Conservation (phyloP, 37 sponge, comb jelly and placozoan genomes). For the Ianthella basta region DNA sequence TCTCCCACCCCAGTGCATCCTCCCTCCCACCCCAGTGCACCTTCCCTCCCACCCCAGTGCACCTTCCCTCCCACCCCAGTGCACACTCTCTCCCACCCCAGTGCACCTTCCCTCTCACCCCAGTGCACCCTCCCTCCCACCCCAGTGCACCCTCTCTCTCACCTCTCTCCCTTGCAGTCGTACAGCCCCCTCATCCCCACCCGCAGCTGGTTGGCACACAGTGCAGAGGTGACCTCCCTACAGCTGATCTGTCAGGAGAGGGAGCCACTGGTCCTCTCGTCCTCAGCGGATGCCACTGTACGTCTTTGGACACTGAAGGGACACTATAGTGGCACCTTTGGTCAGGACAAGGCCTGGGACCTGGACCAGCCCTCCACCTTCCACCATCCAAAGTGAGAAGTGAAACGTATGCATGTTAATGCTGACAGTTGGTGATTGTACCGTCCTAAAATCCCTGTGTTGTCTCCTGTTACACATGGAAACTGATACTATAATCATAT, state of each 20-base stretch:
- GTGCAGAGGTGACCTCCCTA: constrained; percentile 68
- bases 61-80: too few relatives aligned
- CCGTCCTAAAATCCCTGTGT: neutral
- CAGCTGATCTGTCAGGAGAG: constrained; percentile 59
- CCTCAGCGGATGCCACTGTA: constrained; percentile 82
- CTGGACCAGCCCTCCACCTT: constrained; percentile 49
- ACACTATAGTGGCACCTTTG: constrained; percentile 91
- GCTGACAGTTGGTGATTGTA: neutral
- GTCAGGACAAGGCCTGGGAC: constrained; percentile 67
- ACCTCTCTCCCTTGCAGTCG: too few relatives aligned
- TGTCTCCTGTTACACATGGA: too few relatives aligned
- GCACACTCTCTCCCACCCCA: too few relatives aligned
- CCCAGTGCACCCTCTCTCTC: too few relatives aligned
- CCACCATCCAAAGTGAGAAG: constrained; percentile 67
- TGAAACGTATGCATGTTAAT: neutral
- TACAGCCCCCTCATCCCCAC: constrained; percentile 20
- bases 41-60: too few relatives aligned
- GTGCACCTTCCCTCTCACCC: too few relatives aligned
- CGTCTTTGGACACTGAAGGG: constrained; percentile 90
- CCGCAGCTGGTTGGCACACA: constrained; percentile 77
- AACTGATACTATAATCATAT: too few relatives aligned
- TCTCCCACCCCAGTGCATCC: too few relatives aligned
- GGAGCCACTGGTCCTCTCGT: constrained; percentile 67
- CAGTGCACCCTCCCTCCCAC: too few relatives aligned
- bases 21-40: too few relatives aligned